phyloP scores from a whole-genome alignment of 2,888 invertebrate species.

The Meteorus cinctellus region DNA sequence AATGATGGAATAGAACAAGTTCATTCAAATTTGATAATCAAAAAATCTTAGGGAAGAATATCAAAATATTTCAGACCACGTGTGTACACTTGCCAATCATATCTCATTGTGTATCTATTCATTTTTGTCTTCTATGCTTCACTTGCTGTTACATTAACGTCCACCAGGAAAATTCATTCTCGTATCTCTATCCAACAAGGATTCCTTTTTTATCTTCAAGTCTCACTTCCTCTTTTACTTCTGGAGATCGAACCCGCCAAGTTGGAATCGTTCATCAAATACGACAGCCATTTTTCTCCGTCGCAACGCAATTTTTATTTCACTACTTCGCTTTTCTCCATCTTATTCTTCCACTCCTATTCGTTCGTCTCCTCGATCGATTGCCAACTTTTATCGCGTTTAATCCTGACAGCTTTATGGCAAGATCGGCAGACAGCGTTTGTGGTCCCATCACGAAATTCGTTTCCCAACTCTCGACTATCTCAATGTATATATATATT shows the following conservation, averaged over 20 bases:
- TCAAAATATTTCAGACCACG: no score
- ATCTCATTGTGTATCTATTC: no score
- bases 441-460: constrained; percentile 22
- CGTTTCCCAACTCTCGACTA: constrained; percentile 6
- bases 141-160: no score
- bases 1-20: no score
- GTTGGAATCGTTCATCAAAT: constrained; percentile 52
- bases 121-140: no score
- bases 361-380: constrained; percentile 2
- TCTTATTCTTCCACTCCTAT: not conserved
- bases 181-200: no score
- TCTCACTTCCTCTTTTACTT: constrained; percentile 24
- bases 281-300: constrained; percentile 47
- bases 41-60: no score
- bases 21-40: no score
- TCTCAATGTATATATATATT: not conserved
- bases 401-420: constrained; percentile 13
- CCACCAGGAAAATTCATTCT: no score
- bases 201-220: no score
- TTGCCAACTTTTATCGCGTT: constrained; percentile 32
- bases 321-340: constrained; percentile 17
- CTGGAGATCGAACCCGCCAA: constrained; percentile 32
- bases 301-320: constrained; percentile 27
- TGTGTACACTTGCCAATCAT: no score
- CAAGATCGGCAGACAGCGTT: constrained; percentile 7